Conservation (phyloP, 2,888 invertebrate species). For the Cephus rjabovi region DNA sequence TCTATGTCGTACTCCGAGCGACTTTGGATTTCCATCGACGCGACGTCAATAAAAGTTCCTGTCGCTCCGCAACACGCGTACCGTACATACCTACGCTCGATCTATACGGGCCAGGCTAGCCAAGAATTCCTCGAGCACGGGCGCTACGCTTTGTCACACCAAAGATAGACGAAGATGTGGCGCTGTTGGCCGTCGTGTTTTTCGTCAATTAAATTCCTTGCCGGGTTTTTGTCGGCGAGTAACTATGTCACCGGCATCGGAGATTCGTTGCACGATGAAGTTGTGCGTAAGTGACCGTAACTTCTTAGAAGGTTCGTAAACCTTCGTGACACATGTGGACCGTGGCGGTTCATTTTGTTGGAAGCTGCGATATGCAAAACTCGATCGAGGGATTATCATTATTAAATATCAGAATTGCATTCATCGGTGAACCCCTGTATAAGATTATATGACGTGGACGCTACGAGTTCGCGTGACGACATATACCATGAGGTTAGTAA, state of each 20-base stretch:
- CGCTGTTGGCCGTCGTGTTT: slow-evolving; percentile 8
- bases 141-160: slow-evolving; percentile 16
- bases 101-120: slow-evolving; percentile 3
- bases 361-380: neutral
- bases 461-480: neutral
- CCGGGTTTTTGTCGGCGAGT: slow-evolving; percentile 15
- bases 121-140: slow-evolving; percentile 4
- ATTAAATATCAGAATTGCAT: neutral
- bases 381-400: neutral
- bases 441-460: neutral
- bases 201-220: slow-evolving; percentile 21
- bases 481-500: neutral
- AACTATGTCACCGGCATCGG: slow-evolving; percentile 5
- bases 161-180: slow-evolving; percentile 6
- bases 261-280: slow-evolving; percentile 15
- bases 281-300: slow-evolving; percentile 13
- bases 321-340: neutral
- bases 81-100: neutral
- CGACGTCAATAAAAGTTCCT: neutral
- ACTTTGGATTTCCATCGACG: neutral
- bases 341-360: neutral
- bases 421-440: neutral
- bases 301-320: neutral
- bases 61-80: neutral
- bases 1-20: neutral